Conservation (phyloP, 1,140 invertebrate species). For the Ctenoplectra terminalis region DNA sequence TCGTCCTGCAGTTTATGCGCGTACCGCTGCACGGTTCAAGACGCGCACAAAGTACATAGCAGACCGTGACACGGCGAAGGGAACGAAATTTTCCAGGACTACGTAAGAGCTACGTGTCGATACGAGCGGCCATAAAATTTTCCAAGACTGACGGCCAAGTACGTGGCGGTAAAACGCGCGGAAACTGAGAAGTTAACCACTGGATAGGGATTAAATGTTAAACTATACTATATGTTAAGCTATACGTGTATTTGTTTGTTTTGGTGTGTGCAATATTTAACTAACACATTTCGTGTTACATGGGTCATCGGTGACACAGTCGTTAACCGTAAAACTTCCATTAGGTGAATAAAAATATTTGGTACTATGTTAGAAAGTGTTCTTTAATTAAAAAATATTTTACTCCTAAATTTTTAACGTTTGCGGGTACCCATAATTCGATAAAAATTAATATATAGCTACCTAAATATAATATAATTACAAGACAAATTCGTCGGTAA, state of each 20-base stretch:
- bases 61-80: neutral
- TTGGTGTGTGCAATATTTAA: too few relatives aligned
- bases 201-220: neutral
- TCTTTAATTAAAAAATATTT: too few relatives aligned
- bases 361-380: too few relatives aligned
- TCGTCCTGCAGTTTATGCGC: constrained; percentile 21
- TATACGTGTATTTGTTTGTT: neutral
- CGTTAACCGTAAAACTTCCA: too few relatives aligned
- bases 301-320: too few relatives aligned
- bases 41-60: neutral
- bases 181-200: neutral
- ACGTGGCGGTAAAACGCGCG: neutral
- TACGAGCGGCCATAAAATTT: constrained; percentile 26
- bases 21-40: neutral
- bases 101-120: constrained; percentile 12
- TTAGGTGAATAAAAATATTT: too few relatives aligned
- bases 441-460: too few relatives aligned
- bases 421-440: too few relatives aligned
- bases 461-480: too few relatives aligned
- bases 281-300: too few relatives aligned
- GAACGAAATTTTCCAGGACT: constrained; percentile 49
- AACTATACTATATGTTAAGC: neutral
- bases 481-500: too few relatives aligned
- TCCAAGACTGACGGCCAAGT: neutral
- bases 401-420: too few relatives aligned